Percentiles rank a stretch among this genome's conserved stretches.
Conservation (phyloP, 2,797 vertebrate species). For the Bucorvus abyssinicus region DNA sequence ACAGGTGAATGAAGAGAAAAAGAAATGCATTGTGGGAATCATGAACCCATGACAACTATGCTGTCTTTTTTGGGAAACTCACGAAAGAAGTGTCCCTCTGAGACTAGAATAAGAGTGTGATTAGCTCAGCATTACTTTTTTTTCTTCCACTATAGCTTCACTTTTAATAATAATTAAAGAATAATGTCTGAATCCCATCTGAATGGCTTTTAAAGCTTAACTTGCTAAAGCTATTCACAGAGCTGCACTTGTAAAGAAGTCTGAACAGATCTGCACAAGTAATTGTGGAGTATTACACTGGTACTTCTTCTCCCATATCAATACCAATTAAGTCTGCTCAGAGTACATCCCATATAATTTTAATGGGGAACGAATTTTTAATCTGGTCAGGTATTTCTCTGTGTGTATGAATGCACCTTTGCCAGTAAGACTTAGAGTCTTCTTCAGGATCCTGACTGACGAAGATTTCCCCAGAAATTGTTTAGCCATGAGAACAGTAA, state of each 20-base stretch:
- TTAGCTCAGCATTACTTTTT: conserved; percentile 63
- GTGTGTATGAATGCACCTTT: conserved; percentile 41
- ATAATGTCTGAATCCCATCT: conserved; percentile 61
- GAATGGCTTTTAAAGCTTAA: conserved; percentile 68
- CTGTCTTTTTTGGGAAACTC: conserved; percentile 43
- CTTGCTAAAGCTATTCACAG: conserved; percentile 60
- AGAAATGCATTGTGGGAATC: conserved; percentile 54
- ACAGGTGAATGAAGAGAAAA: conserved; percentile 69
- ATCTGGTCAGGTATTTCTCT: conserved; percentile 36
- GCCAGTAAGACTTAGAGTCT: conserved; percentile 43
- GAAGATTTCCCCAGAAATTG: conserved; percentile 53
- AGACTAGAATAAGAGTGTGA: conserved; percentile 56
- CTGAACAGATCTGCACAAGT: conserved; percentile 47
- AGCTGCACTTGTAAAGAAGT: conserved; percentile 24
- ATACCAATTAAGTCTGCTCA: conserved; percentile 27
- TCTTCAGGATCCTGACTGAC: conserved; percentile 6
- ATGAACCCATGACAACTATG: conserved; percentile 31
- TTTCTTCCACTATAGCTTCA: conserved; percentile 5
- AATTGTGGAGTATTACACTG: conserved; percentile 43
- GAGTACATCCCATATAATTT: conserved; percentile 25
- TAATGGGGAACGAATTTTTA: conserved; percentile 48
- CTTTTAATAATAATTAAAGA: conserved; percentile 74
- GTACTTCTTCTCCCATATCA: conserved; percentile 44
- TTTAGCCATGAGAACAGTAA: conserved; percentile 54
- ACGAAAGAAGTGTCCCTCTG: conserved; percentile 59